Evolutionary conservation across 2,113 vertebrate species (phyloP).

Genomic region (Tragelaphus strepsiceros): DNA sequence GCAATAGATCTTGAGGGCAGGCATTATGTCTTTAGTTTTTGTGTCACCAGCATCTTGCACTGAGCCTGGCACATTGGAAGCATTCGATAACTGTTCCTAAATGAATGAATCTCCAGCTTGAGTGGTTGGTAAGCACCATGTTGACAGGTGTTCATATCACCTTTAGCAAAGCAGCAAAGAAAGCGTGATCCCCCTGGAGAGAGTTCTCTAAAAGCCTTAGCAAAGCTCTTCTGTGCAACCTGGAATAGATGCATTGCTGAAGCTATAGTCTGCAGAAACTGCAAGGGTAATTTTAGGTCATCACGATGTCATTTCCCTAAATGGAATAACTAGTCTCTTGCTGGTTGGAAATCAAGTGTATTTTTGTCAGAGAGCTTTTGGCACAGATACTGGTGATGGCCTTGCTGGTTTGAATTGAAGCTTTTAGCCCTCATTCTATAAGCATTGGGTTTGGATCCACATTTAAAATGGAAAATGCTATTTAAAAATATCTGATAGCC

Average conservation of each 20-base stretch:
- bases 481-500: constrained; percentile 76
- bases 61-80: not conserved
- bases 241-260: not conserved
- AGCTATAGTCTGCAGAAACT: not conserved
- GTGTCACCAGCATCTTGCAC: not conserved
- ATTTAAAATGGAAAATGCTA: constrained; percentile 71
- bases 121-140: not conserved
- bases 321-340: constrained; percentile 69
- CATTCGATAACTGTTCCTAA: not conserved
- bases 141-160: not conserved
- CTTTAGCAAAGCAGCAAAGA: not conserved
- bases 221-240: not conserved
- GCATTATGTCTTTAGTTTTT: not conserved
- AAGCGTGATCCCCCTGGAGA: not conserved
- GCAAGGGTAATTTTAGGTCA: constrained; percentile 66
- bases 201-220: not conserved
- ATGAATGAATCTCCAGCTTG: not conserved
- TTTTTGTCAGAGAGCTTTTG: constrained; percentile 67
- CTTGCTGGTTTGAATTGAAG: constrained; percentile 54
- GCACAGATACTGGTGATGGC: constrained; percentile 38
- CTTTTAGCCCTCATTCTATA: constrained; percentile 69
- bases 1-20: not conserved
- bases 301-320: constrained; percentile 71
- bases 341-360: constrained; percentile 70
- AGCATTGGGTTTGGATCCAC: constrained; percentile 58